Evolutionary conservation across 2,888 invertebrate genomes (phyloP), one percentile per base, ranked within the genome.

Genomic region (Drepana falcataria): DNA sequence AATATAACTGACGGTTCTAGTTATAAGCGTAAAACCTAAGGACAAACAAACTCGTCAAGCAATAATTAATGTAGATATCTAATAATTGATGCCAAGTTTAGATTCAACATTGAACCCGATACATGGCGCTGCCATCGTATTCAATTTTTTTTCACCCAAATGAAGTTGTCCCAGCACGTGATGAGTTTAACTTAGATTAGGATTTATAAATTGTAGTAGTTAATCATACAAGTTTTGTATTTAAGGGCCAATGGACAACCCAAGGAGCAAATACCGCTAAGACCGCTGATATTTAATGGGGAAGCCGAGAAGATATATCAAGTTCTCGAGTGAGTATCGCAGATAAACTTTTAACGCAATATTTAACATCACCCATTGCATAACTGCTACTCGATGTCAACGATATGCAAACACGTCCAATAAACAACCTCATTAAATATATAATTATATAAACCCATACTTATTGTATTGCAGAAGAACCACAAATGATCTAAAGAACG

Each of bases 201-300:
- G 21, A 21, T 1, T 21, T 21, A 21, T 21, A 21, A 21, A 34
- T 6, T 6, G 33, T 48, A 6, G 3, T 1, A n/a, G n/a, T n/a
- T 49, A 0, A 49, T 49, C 37, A 21, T 35, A 44, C 21, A 7
- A 35, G 0, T 47, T 35, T 56, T 54, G 35, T 53, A 55, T 68
- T 73, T 40, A 71, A 91, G 91, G 58, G 87, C 87, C 51, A 90
- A 91, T 51, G 90, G 91, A 59, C 90, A 90, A 67, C 85, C 88
- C 3, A 93, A 89, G 60, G 96, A 96, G 75, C 95, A 94, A 70
- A 96, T 97, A 79, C 97, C 96, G 52, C 86, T 97, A 69, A 92
- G 95, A 72, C 94, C 96, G 54, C 90, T 96, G 48, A 93, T 95
- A 69, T 94, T 95, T 63, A 93, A 93, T 68, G 93, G 93, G 40